phyloP scores from a whole-genome alignment of 2,888 invertebrate genomes.

The Trachelus troglodyta region DNA sequence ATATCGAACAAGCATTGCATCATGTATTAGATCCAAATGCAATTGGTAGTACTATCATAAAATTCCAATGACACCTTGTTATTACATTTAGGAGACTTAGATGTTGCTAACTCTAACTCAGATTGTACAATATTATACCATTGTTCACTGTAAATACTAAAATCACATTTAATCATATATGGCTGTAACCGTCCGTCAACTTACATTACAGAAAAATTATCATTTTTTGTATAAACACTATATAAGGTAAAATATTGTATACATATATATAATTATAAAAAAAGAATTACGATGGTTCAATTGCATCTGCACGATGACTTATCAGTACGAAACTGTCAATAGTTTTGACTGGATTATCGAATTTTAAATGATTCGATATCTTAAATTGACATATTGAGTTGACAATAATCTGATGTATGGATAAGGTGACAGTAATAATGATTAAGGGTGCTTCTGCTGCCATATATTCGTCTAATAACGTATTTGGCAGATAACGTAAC shows the following conservation, averaged over 20 bases:
- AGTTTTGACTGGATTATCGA: background rate
- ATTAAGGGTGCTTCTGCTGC: background rate
- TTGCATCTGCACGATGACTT: background rate
- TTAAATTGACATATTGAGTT: background rate
- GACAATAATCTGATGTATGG: background rate
- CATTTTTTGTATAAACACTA: background rate
- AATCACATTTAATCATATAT: background rate
- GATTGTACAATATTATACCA: background rate
- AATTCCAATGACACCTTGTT: constrained; percentile 60
- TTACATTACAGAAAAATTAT: background rate
- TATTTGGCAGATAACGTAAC: constrained; percentile 13
- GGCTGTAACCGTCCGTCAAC: background rate
- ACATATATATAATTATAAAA: background rate
- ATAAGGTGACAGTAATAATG: background rate
- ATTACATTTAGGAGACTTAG: background rate
- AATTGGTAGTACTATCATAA: constrained; percentile 68
- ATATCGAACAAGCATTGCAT: constrained; percentile 66
- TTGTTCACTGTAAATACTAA: background rate
- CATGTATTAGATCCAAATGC: constrained; percentile 64
- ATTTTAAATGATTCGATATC: background rate
- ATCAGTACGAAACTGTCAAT: background rate
- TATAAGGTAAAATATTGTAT: background rate
- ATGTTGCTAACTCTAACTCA: background rate
- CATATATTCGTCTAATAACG: constrained; percentile 16
- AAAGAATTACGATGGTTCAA: background rate